Base-by-base conservation (phyloP, 2,113 vertebrate species). In the Podocnemis expansa region DNA sequence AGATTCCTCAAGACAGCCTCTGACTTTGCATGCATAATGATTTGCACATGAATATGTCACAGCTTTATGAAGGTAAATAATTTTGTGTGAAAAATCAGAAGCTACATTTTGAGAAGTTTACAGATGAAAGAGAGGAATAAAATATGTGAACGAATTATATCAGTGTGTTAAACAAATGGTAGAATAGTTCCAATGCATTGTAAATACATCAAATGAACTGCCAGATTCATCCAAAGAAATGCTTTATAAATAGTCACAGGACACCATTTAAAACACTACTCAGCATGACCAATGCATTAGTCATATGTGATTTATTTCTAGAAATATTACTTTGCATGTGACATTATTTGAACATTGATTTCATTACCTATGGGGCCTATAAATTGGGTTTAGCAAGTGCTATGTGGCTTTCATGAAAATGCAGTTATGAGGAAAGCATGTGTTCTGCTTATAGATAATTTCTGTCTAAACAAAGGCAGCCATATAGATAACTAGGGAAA, bases 271-370 rank as follows among this genome's bases (percentile, higher is more conserved):
- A 87, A 89, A 89, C 49, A 43, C 80, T 51, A 41, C 58, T 16
- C 78, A 82, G 78, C 58, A 21, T 87, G 85, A 78, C 91, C 84
- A 56, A 84, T 82, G 43, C 43, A 89, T 93, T 88, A 95, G 84
- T 91, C 93, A 81, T 88, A 21, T 56, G 60, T 73, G 89, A 92
- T 88, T 86, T 89, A 92, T 85, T 60, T 86, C 12, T 83, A 76
- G 80, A 78, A 89, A 94, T 87, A 81, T 89, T 58, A 78, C 87
- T 92, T 93, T 87, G 51, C 60, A 87, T 67, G 10, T 87, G 87
- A 95, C 91, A 93, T 92, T 88, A 94, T 10, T 88, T 89, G 79
- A 92, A 89, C 49, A 84, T 79, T 87, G 73, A 82, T 88, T 90
- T 89, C 89, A 85, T 94, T 91, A 76, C 75, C 55, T 82, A 80